A percentile compares a stretch with the other conserved stretches of the same genome.
Conservation (phyloP, 2,797 vertebrate species). For the Parauchenoglanis punctatus region DNA sequence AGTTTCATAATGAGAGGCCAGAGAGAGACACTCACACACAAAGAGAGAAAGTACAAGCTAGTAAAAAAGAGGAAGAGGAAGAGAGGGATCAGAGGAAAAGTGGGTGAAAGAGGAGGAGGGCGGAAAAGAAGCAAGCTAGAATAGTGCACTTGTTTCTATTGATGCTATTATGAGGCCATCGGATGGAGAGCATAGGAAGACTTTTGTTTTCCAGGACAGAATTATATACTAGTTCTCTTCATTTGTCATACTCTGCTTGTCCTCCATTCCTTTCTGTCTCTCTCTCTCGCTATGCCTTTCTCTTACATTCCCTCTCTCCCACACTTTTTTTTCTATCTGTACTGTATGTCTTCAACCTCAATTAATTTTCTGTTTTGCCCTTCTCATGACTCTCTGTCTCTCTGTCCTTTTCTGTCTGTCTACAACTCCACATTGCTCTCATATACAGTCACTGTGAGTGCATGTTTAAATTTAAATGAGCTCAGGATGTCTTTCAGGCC, state of each 20-base stretch:
- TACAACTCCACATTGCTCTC: not conserved
- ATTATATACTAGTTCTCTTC: constrained; percentile 13
- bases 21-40: not conserved
- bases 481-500: not conserved
- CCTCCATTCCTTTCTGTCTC: constrained; percentile 45
- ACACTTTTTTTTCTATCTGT: constrained; percentile 3
- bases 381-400: constrained; percentile 52
- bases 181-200: constrained; percentile 37
- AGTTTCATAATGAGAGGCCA: constrained; percentile 19
- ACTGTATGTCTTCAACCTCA: constrained; percentile 35
- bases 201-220: constrained; percentile 49
- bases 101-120: constrained; percentile 4
- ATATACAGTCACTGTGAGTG: not conserved
- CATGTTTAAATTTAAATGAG: constrained; percentile 4
- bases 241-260: constrained; percentile 31
- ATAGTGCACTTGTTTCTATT: constrained; percentile 48
- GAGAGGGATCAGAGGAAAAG: constrained; percentile 17
- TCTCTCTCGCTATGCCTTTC: constrained; percentile 49
- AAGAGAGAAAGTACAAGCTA: not conserved
- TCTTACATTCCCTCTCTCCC: not conserved
- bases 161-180: constrained; percentile 34
- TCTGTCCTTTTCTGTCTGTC: constrained; percentile 52
- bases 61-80: not conserved
- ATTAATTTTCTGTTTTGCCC: constrained; percentile 28
- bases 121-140: constrained; percentile 15